Evolutionary conservation across 2,113 vertebrate species (phyloP).

Genomic region (Equus przewalskii): DNA sequence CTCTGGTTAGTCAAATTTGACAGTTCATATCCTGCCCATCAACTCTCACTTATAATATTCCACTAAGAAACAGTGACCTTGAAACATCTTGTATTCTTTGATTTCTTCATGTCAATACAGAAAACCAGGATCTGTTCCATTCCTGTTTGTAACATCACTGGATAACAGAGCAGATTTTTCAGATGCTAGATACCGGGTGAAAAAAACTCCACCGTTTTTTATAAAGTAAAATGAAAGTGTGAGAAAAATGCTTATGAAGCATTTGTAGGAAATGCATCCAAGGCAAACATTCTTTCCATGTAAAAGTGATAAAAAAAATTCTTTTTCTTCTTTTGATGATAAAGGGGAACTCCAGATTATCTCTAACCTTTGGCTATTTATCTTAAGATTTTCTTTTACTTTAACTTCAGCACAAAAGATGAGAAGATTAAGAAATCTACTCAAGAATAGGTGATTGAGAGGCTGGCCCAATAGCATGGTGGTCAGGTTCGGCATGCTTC

Average conservation of each 20-base stretch:
- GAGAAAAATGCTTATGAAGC: background rate
- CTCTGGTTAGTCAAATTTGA: conserved; percentile 27
- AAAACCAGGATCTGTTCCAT: conserved; percentile 25
- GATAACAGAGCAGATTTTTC: conserved; percentile 8
- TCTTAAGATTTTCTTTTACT: conserved; percentile 61
- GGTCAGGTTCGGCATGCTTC: too few species aligned
- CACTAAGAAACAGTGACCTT: conserved; percentile 32
- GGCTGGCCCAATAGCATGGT: too few species aligned
- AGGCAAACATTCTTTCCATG: conserved; percentile 31
- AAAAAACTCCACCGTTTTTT: background rate
- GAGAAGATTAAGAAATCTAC: conserved; percentile 7
- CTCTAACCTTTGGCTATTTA: conserved; percentile 61
- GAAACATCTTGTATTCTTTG: background rate
- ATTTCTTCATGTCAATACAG: background rate
- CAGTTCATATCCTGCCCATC: background rate
- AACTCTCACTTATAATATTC: background rate
- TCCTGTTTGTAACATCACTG: background rate
- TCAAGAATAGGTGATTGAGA: conserved; percentile 32
- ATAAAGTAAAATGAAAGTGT: conserved; percentile 53
- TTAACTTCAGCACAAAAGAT: conserved; percentile 58
- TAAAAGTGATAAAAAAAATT: background rate
- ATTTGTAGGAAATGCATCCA: background rate
- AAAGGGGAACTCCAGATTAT: conserved; percentile 69
- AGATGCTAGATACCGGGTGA: background rate
- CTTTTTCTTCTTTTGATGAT: conserved; percentile 54